phyloP scores from a whole-genome alignment of 1,140 invertebrate genomes.

The Drosophila obscura region DNA sequence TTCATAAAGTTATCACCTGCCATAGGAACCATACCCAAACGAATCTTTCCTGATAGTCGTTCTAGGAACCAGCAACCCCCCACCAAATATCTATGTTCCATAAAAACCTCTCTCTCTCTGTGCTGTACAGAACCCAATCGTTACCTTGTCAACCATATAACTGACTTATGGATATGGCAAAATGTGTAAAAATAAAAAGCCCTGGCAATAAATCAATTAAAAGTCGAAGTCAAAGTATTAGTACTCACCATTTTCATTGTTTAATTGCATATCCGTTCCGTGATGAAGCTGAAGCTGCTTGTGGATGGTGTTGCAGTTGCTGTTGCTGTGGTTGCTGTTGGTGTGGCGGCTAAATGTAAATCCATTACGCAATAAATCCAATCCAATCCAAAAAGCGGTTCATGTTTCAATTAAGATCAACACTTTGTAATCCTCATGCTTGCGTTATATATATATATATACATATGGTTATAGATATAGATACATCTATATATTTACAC shows the following conservation, averaged over 20 bases:
- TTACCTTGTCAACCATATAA: conserved; percentile 5
- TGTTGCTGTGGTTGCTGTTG: conserved; percentile 37
- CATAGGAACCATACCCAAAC: not conserved
- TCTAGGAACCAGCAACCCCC: too few species aligned
- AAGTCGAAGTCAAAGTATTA: too few species aligned
- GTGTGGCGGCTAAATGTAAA: conserved; percentile 72
- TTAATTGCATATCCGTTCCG: conserved; percentile 77
- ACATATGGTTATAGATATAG: conserved; percentile 27
- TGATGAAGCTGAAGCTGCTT: conserved; percentile 30
- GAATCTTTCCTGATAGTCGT: not conserved
- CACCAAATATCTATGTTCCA: too few species aligned
- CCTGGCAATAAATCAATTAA: conserved; percentile 25
- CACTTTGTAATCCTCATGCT: conserved; percentile 34
- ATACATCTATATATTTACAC: conserved; percentile 40
- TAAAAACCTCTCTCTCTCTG: not conserved
- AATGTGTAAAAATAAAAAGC: not conserved
- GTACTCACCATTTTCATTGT: conserved; percentile 65
- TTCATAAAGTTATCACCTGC: too few species aligned
- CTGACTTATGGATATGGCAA: conserved; percentile 10
- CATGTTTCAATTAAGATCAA: conserved; percentile 22
- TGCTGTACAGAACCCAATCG: not conserved
- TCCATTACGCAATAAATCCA: conserved; percentile 82
- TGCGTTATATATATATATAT: conserved; percentile 12
- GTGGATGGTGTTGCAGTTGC: conserved; percentile 3
- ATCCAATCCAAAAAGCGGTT: conserved; percentile 59